These are phyloP conservation scores for Helostoma temminkii DNA, from an alignment of 2,797 vertebrate species.

Conservation along the genomic window DNA sequence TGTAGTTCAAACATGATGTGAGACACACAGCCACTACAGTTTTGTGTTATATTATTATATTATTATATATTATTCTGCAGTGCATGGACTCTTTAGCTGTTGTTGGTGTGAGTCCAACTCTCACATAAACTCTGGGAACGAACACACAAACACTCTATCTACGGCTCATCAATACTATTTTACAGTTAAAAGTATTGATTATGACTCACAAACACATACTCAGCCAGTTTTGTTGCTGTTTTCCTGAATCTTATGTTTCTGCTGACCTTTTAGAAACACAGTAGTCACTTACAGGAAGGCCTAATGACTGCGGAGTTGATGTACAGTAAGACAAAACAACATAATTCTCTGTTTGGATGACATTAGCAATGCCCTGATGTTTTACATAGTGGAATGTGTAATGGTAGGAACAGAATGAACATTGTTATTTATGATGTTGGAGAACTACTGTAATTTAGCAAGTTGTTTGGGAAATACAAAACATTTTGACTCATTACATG, in stretches of 20 bases:
- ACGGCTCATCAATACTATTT: conserved; percentile 42
- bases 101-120: conserved; percentile 6
- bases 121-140: not conserved
- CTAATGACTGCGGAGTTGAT: conserved; percentile 69
- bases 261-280: conserved; percentile 75
- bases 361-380: conserved; percentile 49
- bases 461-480: not conserved
- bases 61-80: conserved; percentile 29
- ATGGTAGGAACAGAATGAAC: conserved; percentile 14
- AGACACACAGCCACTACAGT: conserved; percentile 11
- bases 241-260: conserved; percentile 72
- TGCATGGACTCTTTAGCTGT: conserved; percentile 23
- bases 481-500: too few species aligned
- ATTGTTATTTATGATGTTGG: not conserved
- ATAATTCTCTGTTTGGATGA: conserved; percentile 41
- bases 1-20: conserved; percentile 12
- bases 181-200: conserved; percentile 75
- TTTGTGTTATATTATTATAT: too few species aligned
- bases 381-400: conserved; percentile 32
- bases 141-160: conserved; percentile 8
- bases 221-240: conserved; percentile 52
- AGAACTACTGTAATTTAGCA: not conserved
- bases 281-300: conserved; percentile 71
- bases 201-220: conserved; percentile 59
- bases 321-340: conserved; percentile 33